Conservation (phyloP, 2,888 invertebrate genomes). For the Zygaena filipendulae region DNA sequence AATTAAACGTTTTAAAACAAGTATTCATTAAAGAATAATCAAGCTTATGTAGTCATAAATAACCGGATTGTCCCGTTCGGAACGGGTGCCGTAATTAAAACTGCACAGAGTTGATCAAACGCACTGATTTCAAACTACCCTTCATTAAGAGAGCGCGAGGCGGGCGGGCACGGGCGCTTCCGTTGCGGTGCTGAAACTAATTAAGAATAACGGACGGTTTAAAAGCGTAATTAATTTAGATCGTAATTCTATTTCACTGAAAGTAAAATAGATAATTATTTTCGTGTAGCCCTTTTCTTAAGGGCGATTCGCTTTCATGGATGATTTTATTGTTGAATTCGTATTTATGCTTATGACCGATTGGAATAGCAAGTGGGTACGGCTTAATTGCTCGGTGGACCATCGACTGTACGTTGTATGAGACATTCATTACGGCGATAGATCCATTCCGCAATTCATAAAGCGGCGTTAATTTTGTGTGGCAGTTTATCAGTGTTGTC, state of each 20-base stretch:
- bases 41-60: constrained; percentile 71
- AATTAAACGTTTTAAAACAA: constrained; percentile 71
- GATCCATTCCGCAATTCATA: no score
- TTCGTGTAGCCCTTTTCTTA: constrained; percentile 65
- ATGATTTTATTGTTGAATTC: no score
- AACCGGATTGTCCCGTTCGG: constrained; percentile 68
- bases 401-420: no score
- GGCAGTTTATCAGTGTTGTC: no score
- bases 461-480: no score
- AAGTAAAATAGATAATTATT: constrained; percentile 68
- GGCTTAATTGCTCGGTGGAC: no score
- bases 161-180: constrained; percentile 46
- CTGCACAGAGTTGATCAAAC: constrained; percentile 70
- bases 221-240: constrained; percentile 70
- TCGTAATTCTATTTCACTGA: constrained; percentile 68
- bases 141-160: constrained; percentile 65
- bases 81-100: constrained; percentile 68
- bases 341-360: constrained; percentile 20
- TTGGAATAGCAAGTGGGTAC: no score
- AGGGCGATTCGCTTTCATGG: constrained; percentile 59
- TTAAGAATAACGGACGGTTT: constrained; percentile 70
- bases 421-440: no score
- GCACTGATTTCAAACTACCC: constrained; percentile 69
- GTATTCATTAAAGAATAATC: constrained; percentile 71
- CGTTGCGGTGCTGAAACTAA: constrained; percentile 69